Conservation (phyloP, 2,113 vertebrate species). For the Hippolais icterina region DNA sequence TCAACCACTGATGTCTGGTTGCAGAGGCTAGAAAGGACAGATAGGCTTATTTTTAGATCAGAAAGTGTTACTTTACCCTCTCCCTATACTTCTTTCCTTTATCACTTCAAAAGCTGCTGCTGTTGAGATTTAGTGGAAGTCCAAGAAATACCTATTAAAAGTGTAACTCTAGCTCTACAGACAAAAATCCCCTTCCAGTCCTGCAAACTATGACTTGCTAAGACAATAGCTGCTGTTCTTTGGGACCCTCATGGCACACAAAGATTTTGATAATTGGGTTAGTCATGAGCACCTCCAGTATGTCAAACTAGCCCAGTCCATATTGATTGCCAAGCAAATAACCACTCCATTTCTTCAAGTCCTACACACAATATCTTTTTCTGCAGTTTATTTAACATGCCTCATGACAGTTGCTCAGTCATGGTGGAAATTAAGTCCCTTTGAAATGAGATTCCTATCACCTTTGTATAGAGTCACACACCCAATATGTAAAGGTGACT, state of each 20-base stretch:
- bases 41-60: background rate
- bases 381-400: background rate
- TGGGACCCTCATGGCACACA: background rate
- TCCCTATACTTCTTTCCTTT: background rate
- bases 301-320: background rate
- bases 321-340: background rate
- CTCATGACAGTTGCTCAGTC: background rate
- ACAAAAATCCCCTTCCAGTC: background rate
- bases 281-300: background rate
- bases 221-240: background rate
- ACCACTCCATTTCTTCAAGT: background rate
- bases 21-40: background rate
- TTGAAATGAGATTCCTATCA: background rate
- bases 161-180: background rate
- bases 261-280: background rate
- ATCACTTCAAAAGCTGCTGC: background rate
- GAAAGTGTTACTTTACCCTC: background rate
- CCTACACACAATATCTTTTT: background rate
- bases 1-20: background rate
- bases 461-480: background rate
- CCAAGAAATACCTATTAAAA: background rate
- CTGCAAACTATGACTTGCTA: background rate
- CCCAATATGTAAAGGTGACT: background rate
- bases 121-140: background rate
- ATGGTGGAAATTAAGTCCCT: background rate